phyloP scores from a whole-genome alignment of 2,888 invertebrate species.

The Deladenus siricidicola region DNA sequence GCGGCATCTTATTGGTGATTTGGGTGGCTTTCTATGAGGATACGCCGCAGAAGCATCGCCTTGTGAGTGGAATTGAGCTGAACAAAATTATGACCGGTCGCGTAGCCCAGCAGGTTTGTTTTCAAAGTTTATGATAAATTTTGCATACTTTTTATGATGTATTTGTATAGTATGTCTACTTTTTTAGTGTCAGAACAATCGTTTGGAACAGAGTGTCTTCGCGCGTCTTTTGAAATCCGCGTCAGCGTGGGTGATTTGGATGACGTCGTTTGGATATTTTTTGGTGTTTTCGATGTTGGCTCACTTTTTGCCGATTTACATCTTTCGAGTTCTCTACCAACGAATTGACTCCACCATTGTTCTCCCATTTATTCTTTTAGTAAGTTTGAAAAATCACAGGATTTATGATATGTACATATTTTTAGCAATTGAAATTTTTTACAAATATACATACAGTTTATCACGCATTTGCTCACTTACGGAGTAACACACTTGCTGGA shows the following conservation, averaged over 20 bases:
- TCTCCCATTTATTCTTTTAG: slow-evolving; percentile 15
- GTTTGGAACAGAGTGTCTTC: slow-evolving; percentile 5
- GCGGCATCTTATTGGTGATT: slow-evolving; percentile 23
- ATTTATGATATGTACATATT: too few relatives aligned
- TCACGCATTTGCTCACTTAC: slow-evolving; percentile 5
- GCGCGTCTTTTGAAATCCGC: slow-evolving; percentile 26
- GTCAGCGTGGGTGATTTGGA: slow-evolving; percentile 41
- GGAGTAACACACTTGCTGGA: background rate
- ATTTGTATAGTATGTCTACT: background rate
- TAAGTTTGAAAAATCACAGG: background rate
- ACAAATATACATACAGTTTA: slow-evolving; percentile 1
- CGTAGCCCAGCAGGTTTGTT: slow-evolving; percentile 31
- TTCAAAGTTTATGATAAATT: background rate
- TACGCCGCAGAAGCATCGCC: slow-evolving; percentile 39
- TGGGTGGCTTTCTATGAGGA: slow-evolving; percentile 46
- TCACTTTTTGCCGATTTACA: slow-evolving; percentile 38
- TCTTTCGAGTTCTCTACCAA: slow-evolving; percentile 10
- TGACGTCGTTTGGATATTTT: slow-evolving; percentile 36
- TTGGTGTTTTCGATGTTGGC: slow-evolving; percentile 30
- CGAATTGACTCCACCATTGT: background rate
- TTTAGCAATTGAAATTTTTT: background rate
- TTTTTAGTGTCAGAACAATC: background rate
- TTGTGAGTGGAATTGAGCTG: slow-evolving; percentile 45
- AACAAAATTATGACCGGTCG: slow-evolving; percentile 44
- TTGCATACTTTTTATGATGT: background rate